Conservation (phyloP, 1,140 invertebrate genomes). For the Drosophila mojavensis region DNA sequence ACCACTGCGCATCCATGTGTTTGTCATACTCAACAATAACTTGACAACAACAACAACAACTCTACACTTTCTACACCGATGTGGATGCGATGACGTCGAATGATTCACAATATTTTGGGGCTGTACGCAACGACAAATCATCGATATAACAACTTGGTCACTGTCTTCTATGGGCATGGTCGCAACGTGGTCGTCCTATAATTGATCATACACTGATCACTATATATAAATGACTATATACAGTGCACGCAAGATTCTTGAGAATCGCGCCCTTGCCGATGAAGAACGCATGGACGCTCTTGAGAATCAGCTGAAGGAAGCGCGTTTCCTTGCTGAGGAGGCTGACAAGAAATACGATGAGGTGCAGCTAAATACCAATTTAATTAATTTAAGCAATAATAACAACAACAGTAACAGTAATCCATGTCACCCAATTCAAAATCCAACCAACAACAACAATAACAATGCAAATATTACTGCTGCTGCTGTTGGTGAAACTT, state of each 20-base stretch:
- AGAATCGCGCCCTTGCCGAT: constrained; percentile 99
- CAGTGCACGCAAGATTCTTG: constrained; percentile 99
- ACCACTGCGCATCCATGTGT: constrained; percentile 57
- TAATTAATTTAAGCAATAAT: constrained; percentile 70
- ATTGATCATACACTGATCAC: constrained; percentile 4
- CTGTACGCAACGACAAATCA: constrained; percentile 74
- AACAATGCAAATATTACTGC: constrained; percentile 69
- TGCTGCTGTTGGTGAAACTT: constrained; percentile 74
- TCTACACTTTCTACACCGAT: constrained; percentile 57
- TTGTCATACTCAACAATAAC: constrained; percentile 67
- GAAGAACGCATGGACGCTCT: constrained; percentile 99
- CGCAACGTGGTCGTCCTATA: constrained; percentile 44
- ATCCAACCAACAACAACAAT: constrained; percentile 62
- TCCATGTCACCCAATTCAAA: constrained; percentile 27
- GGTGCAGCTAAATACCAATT: constrained; percentile 88
- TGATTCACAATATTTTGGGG: constrained; percentile 67
- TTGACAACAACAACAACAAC: constrained; percentile 43
- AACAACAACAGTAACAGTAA: constrained; percentile 60
- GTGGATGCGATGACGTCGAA: constrained; percentile 81
- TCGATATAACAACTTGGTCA: constrained; percentile 81
- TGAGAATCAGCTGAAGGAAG: constrained; percentile 99
- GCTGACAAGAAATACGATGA: constrained; percentile 99
- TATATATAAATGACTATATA: constrained; percentile 55
- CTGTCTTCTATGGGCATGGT: constrained; percentile 83
- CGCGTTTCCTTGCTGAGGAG: constrained; percentile 99